Percentiles rank a stretch among this genome's conserved stretches.
Evolutionary conservation across 2,113 vertebrate species (phyloP).

Genomic region (Notothenia coriiceps): DNA sequence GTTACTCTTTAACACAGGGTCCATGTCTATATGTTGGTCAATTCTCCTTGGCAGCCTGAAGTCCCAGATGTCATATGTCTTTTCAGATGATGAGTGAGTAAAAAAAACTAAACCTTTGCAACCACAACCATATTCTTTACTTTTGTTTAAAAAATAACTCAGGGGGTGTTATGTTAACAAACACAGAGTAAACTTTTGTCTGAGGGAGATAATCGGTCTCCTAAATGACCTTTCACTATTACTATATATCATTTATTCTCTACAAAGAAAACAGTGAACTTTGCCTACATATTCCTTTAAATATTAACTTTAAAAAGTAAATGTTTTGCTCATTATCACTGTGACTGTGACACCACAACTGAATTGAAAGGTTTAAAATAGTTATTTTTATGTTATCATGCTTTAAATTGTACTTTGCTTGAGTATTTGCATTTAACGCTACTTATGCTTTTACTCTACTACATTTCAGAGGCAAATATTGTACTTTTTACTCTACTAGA

Average conservation of each 20-base stretch:
- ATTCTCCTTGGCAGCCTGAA: constrained; percentile 81
- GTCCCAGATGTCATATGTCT: constrained; percentile 86
- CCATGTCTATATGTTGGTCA: constrained; percentile 81
- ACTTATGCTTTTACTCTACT: too few species aligned
- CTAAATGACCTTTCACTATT: constrained; percentile 16
- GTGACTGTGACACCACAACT: neutral
- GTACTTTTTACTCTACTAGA: too few species aligned
- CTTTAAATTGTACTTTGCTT: too few species aligned
- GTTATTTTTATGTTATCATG: too few species aligned
- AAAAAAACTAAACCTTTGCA: neutral
- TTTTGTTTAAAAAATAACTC: neutral
- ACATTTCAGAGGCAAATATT: too few species aligned
- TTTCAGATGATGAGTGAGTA: constrained; percentile 90
- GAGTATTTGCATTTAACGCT: too few species aligned
- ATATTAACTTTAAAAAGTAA: constrained; percentile 29
- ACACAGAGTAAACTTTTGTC: too few species aligned
- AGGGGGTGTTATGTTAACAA: too few species aligned
- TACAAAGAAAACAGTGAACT: constrained; percentile 18
- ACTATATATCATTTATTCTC: neutral
- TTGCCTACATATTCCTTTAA: constrained; percentile 1
- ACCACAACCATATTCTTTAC: neutral
- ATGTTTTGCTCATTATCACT: neutral
- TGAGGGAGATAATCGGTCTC: neutral
- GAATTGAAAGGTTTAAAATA: too few species aligned
- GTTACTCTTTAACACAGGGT: constrained; percentile 73